Percentiles rank a stretch among this genome's conserved stretches.
phyloP scores from a whole-genome alignment of 1,140 invertebrate species.

The Pachyrhynchus sulphureomaculatus region DNA sequence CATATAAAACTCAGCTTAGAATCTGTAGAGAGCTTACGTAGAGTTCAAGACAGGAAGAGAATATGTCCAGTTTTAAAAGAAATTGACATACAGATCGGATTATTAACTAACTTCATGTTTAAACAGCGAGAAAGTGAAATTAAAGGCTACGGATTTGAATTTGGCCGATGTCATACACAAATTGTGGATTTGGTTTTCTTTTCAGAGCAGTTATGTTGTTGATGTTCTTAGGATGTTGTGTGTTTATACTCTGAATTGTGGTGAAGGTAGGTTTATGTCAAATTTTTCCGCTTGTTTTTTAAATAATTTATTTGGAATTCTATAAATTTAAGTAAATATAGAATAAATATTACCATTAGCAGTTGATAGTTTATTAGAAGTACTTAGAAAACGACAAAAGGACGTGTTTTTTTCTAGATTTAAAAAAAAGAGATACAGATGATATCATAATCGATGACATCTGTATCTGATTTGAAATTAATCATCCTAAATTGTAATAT shows the following conservation, averaged over 20 bases:
- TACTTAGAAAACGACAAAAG: too few species aligned
- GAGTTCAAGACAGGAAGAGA: conserved; percentile 50
- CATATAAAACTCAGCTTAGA: conserved; percentile 56
- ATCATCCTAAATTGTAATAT: too few species aligned
- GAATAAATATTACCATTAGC: too few species aligned
- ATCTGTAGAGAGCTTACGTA: conserved; percentile 52
- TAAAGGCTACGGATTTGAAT: conserved; percentile 48
- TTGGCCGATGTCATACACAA: conserved; percentile 59
- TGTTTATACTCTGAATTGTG: conserved; percentile 57
- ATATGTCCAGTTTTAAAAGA: conserved; percentile 54
- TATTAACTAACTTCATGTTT: conserved; percentile 59
- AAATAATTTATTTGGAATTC: conserved; percentile 3
- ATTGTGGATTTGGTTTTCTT: conserved; percentile 57
- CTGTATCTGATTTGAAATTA: too few species aligned
- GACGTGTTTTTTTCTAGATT: too few species aligned
- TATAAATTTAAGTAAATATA: too few species aligned
- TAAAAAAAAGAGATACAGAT: too few species aligned
- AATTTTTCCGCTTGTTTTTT: too few species aligned
- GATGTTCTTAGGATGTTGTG: conserved; percentile 56
- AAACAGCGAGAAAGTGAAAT: conserved; percentile 50
- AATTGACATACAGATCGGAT: conserved; percentile 51
- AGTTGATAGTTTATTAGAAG: too few species aligned
- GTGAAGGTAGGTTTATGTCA: conserved; percentile 48
- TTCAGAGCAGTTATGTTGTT: conserved; percentile 50
- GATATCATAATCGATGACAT: too few species aligned